Base-by-base conservation (phyloP, 2,888 invertebrate species). In the Theodoxus fluviatilis region DNA sequence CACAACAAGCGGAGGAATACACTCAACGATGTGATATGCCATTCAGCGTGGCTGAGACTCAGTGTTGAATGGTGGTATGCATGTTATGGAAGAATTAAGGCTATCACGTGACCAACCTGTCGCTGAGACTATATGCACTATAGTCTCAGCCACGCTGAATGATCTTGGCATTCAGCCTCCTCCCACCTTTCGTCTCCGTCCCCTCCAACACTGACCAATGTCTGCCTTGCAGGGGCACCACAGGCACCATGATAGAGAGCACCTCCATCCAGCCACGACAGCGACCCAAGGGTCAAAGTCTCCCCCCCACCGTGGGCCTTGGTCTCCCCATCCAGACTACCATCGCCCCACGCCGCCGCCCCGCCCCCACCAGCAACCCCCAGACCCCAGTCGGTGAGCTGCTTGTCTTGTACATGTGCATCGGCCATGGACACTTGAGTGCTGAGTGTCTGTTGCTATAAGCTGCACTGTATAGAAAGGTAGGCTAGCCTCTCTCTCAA, bases 211-310 rank as follows among this genome's bases (percentile, higher is more conserved):
- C 28, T 7, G 9, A 63, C 9, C 18, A 22, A 31, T 59, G n/a
- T n/a, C n/a, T 37, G 6, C 18, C 25, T 18, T 12, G 4, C 37
- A 69, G 69, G 61, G 37, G 64, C 4, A 64, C 55, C 35, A 49
- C 22, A 22, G 57, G 66, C 31, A 52, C 66, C 18, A 65, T 33
- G 37, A 92, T 93, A 83, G 92, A 92, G 69, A 86, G 87, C 71
- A 94, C 94, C 1, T 93, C 93, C 76, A 94, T 94, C 33, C 93
- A 92, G 67, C 94, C 94, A 2, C 89, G 94, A 67, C 94, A 94
- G 84, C 89, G 94, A 77, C 94, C 94, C 12, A 94, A 94, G 85
- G 93, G 85, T 43, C 80, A 82, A 68, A 76, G 74, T 71, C 68
- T 80, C 43, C 74, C 78, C 67, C 74, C 76, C 43, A 40, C 76